These are phyloP conservation scores for Nasonia giraulti DNA, from an alignment of 1,140 invertebrate genomes.

Conservation along the genomic window DNA sequence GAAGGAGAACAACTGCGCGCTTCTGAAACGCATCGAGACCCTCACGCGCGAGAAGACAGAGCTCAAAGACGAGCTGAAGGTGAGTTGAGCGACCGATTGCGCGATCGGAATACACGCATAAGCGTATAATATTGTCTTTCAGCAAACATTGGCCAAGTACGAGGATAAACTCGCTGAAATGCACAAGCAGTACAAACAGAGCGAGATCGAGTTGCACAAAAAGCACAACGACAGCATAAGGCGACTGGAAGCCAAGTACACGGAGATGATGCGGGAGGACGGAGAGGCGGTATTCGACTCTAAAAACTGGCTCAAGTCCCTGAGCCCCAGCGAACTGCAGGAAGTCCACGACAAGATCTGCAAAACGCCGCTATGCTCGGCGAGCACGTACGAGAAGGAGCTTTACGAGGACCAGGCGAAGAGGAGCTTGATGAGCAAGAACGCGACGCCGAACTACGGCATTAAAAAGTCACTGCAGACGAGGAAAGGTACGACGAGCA, in stretches of 20 bases:
- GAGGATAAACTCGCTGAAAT: slow-evolving; percentile 42
- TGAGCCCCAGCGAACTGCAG: slow-evolving; percentile 13
- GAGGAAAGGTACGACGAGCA: slow-evolving; percentile 11
- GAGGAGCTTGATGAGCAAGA: not conserved
- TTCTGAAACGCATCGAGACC: slow-evolving; percentile 13
- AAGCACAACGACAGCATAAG: slow-evolving; percentile 51
- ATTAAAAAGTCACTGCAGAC: not conserved
- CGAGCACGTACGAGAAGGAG: not conserved
- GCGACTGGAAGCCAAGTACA: slow-evolving; percentile 43
- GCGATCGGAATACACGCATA: no score
- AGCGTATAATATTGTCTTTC: slow-evolving; percentile 9
- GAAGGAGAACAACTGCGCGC: not conserved
- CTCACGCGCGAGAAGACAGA: slow-evolving; percentile 20
- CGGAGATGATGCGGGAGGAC: slow-evolving; percentile 32
- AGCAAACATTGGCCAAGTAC: slow-evolving; percentile 46
- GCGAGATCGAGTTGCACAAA: slow-evolving; percentile 35
- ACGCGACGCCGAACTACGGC: not conserved
- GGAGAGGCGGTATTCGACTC: not conserved
- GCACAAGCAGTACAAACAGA: slow-evolving; percentile 44
- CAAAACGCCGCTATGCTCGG: not conserved
- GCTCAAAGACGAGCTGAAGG: slow-evolving; percentile 38
- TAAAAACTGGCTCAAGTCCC: slow-evolving; percentile 42
- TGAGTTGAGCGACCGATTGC: not conserved
- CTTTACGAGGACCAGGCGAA: slow-evolving; percentile 14
- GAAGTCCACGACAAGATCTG: slow-evolving; percentile 35